Conservation (phyloP, 2,888 invertebrate species). For the Coleophora deauratella region DNA sequence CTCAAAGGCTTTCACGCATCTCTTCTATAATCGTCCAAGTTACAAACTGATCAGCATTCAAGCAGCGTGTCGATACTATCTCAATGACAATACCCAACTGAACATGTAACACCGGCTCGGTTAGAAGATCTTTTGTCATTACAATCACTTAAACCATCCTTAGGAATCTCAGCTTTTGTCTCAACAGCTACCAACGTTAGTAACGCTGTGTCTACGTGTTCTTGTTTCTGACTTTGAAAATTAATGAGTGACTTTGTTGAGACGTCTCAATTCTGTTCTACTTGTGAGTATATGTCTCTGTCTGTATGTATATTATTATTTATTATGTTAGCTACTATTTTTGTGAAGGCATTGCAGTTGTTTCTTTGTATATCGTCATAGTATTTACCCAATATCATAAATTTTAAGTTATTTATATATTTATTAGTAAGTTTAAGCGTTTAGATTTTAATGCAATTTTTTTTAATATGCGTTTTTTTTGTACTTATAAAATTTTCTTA, state of each 20-base stretch:
- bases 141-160: constrained; percentile 29
- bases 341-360: too few relatives aligned
- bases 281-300: constrained; percentile 10
- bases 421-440: too few relatives aligned
- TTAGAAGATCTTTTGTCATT: constrained; percentile 23
- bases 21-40: constrained; percentile 21
- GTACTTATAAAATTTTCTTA: too few relatives aligned
- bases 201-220: constrained; percentile 20
- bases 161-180: constrained; percentile 29
- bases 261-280: constrained; percentile 43
- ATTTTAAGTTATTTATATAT: too few relatives aligned
- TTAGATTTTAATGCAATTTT: too few relatives aligned
- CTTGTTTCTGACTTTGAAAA: constrained; percentile 53
- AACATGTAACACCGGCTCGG: constrained; percentile 46
- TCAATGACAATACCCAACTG: constrained; percentile 42
- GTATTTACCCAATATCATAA: too few relatives aligned
- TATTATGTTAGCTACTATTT: too few relatives aligned
- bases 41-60: constrained; percentile 32
- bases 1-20: constrained; percentile 41
- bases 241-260: constrained; percentile 55
- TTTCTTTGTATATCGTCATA: too few relatives aligned
- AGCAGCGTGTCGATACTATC: constrained; percentile 38
- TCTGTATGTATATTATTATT: background rate
- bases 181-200: constrained; percentile 37
- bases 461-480: too few relatives aligned